Percentiles rank a stretch among this genome's conserved stretches.
phyloP scores from a whole-genome alignment of 2,797 vertebrate genomes.

The Sebastiscus tertius region DNA sequence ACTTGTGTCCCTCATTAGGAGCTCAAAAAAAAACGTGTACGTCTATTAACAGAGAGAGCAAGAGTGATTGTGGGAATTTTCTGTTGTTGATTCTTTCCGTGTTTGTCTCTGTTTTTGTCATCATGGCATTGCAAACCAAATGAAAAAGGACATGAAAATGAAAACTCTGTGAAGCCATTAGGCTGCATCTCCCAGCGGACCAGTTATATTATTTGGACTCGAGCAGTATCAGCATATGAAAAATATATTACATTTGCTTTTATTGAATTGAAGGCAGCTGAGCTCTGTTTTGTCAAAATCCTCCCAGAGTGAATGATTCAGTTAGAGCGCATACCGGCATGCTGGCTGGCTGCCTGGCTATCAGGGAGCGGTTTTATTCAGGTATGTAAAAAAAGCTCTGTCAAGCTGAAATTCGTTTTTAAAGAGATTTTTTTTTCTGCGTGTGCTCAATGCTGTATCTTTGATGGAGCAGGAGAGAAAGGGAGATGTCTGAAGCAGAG shows the following conservation, averaged over 20 bases:
- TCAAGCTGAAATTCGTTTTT: conserved; percentile 43
- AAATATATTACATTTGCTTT: conserved; percentile 62
- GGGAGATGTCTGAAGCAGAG: conserved; percentile 14
- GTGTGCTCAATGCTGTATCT: conserved; percentile 18
- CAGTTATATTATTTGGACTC: conserved; percentile 49
- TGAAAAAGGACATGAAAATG: conserved; percentile 41
- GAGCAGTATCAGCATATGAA: conserved; percentile 46
- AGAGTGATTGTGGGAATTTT: not conserved
- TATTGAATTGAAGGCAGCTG: conserved; percentile 59
- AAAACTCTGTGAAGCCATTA: conserved; percentile 39
- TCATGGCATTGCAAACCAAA: conserved; percentile 19
- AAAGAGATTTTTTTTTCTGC: conserved; percentile 12
- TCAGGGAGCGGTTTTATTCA: conserved; percentile 48
- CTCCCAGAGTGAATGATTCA: conserved; percentile 40
- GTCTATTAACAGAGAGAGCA: not conserved
- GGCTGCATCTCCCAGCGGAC: conserved; percentile 27
- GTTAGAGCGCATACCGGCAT: conserved; percentile 4
- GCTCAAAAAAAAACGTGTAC: not conserved
- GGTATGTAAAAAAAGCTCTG: conserved; percentile 47
- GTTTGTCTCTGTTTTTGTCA: conserved; percentile 16
- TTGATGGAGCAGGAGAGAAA: conserved; percentile 27
- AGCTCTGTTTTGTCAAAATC: conserved; percentile 49
- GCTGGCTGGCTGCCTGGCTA: conserved; percentile 24
- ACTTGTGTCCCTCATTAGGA: not conserved
- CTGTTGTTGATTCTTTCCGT: not conserved